Base-by-base conservation (phyloP, 2,888 invertebrate genomes). In the Drosophila picticornis region DNA sequence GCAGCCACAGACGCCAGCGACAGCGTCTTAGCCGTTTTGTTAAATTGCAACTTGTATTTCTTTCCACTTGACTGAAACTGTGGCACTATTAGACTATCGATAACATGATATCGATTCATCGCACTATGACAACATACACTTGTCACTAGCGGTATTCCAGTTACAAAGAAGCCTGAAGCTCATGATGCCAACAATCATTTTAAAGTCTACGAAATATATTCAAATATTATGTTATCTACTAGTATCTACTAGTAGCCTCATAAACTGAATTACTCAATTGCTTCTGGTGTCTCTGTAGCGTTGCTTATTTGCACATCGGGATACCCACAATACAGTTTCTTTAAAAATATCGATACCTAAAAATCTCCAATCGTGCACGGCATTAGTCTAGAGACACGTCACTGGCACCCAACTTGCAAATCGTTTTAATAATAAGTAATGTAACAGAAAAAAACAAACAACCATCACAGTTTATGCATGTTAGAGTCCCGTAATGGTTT, bases 401-500 rank as follows among this genome's bases (percentile, higher is more conserved):
- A 67, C 62, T 34, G 25, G 60, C 25, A 50, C 31, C 50, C 53
- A 59, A 56, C 34, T 68, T 40, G 16, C 9, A 1, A 58, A 16
- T 22, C 67, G 4, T 63, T 19, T 53, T 31, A 34, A 48, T 60
- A 48, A 43, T 60, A 52, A 67, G 70, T 59, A 63, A 60, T 48
- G 34, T 34, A 34, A 1, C 29, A 51, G 4, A 2, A 1, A 25
- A 25, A 32, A 51, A 6, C 16, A 66, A 1, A 25, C 22, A 68
- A 9, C 22, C 4, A 9, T 4, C 7, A 25, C 25, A 29, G 9
- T 13, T 46, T n/a, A 4, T 64, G 50, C 32, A 64, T 58, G 64
- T 22, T 40, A 9, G 32, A 0, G 50, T 11, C 7, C 43, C 38
- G 70, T 11, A 19, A 87, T 87, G 87, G 90, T 86, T 56, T 87